These are phyloP conservation scores for Ammodytes marinus DNA, from an alignment of 2,113 vertebrate species.

Conservation along the genomic window DNA sequence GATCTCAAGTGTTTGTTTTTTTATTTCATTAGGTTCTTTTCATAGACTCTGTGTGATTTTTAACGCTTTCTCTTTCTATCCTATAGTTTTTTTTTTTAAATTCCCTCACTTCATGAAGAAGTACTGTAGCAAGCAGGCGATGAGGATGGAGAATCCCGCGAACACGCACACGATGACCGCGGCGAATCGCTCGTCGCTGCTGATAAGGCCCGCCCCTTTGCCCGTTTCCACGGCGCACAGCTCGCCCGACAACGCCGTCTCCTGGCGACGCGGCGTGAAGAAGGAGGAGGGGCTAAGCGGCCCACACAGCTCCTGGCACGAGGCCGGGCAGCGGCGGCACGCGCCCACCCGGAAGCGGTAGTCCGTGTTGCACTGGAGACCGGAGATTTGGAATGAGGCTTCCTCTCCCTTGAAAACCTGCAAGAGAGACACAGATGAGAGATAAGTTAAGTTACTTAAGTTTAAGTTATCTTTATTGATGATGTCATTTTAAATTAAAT, in stretches of 20 bases:
- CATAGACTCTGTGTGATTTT: conserved; percentile 73
- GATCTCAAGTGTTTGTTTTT: conserved; percentile 85
- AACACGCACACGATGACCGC: conserved; percentile 94
- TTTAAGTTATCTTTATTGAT: neutral
- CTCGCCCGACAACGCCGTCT: conserved; percentile 84
- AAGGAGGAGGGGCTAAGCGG: conserved; percentile 94
- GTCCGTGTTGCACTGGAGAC: conserved; percentile 96
- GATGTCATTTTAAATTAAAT: too few species aligned
- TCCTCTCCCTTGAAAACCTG: conserved; percentile 99
- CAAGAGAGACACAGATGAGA: neutral
- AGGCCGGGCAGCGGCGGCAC: conserved; percentile 93
- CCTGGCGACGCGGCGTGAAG: conserved; percentile 89
- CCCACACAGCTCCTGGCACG: conserved; percentile 95
- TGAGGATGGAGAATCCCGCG: conserved; percentile 93
- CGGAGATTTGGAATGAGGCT: conserved; percentile 91
- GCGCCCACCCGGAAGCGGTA: conserved; percentile 97
- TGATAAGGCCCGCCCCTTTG: conserved; percentile 88
- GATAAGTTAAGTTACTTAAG: neutral
- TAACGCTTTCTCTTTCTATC: conserved; percentile 77
- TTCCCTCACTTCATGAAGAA: conserved; percentile 97
- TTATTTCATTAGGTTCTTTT: conserved; percentile 76
- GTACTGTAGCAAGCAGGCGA: conserved; percentile 98
- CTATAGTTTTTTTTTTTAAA: conserved; percentile 49
- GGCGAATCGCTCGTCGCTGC: conserved; percentile 96
- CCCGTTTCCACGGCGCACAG: conserved; percentile 76